A percentile compares a stretch with the other conserved stretches of the same genome.
Evolutionary conservation across 2,888 invertebrate species (phyloP).

Genomic region (Pammene aurita): DNA sequence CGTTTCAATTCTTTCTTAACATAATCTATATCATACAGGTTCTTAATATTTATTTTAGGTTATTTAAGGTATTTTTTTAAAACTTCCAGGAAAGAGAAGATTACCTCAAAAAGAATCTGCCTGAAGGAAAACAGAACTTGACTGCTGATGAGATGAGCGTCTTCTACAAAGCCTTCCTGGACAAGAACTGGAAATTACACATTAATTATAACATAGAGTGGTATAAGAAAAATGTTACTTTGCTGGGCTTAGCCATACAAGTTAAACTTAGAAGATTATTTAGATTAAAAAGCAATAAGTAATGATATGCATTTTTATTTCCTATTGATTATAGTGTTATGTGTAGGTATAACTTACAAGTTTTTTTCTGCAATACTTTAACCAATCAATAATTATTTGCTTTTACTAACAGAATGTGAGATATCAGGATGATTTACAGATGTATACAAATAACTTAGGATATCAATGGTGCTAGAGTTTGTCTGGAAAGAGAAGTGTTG

Average conservation of each 20-base stretch:
- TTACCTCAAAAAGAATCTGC: conserved; percentile 78
- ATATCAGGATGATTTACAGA: too few relatives aligned
- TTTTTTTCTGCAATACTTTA: too few relatives aligned
- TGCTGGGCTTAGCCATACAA: conserved; percentile 85
- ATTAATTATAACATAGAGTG: conserved; percentile 91
- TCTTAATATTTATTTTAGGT: too few relatives aligned
- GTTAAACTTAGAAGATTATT: conserved; percentile 78
- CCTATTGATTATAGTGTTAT: conserved; percentile 5
- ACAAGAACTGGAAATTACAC: conserved; percentile 91
- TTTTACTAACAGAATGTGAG: too few relatives aligned
- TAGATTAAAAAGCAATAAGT: conserved; percentile 60
- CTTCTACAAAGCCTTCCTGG: conserved; percentile 93
- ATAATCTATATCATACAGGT: too few relatives aligned
- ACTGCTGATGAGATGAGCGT: conserved; percentile 93
- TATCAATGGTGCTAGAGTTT: neutral
- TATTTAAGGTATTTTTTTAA: neutral
- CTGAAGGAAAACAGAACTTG: conserved; percentile 79
- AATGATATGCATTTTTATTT: conserved; percentile 33
- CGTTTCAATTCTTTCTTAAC: too few relatives aligned
- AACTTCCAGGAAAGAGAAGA: conserved; percentile 82
- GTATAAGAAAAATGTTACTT: conserved; percentile 90
- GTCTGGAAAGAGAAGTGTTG: too few relatives aligned
- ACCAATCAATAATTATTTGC: too few relatives aligned
- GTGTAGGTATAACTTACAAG: too few relatives aligned
- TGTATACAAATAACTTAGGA: neutral